Conservation (phyloP, 1,140 invertebrate genomes). For the Aphelenchoides besseyi region DNA sequence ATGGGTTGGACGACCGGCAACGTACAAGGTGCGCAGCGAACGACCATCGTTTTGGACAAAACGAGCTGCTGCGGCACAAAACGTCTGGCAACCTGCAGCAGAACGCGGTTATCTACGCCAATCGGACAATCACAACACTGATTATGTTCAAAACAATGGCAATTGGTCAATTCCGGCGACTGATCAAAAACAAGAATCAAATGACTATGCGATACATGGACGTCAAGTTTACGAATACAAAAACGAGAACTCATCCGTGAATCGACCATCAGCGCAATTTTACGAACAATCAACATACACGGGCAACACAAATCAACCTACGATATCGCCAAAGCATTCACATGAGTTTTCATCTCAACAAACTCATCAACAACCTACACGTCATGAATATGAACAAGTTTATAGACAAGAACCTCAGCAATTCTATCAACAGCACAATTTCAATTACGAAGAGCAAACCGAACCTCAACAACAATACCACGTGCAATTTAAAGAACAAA, state of each 20-base stretch:
- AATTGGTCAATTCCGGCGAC: no score
- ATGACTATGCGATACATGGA: not conserved
- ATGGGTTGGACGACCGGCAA: not conserved
- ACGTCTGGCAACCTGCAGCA: no score
- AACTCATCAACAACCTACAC: not conserved
- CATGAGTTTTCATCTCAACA: not conserved
- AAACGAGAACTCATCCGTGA: not conserved
- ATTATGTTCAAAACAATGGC: not conserved
- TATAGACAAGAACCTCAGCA: not conserved
- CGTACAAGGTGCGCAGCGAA: not conserved
- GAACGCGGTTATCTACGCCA: no score
- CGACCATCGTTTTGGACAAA: no score
- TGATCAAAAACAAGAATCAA: not conserved
- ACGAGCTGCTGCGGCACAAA: no score
- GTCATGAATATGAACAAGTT: not conserved
- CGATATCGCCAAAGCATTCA: no score
- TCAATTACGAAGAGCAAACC: not conserved
- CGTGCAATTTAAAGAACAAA: not conserved
- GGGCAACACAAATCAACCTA: not conserved
- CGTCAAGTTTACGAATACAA: not conserved
- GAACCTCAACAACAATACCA: not conserved
- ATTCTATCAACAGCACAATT: constrained; percentile 1
- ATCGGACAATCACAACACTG: not conserved
- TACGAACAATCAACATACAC: not conserved
- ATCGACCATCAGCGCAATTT: not conserved